Evolutionary conservation across 2,113 vertebrate species (phyloP).

Genomic region (Ciconia stormi): DNA sequence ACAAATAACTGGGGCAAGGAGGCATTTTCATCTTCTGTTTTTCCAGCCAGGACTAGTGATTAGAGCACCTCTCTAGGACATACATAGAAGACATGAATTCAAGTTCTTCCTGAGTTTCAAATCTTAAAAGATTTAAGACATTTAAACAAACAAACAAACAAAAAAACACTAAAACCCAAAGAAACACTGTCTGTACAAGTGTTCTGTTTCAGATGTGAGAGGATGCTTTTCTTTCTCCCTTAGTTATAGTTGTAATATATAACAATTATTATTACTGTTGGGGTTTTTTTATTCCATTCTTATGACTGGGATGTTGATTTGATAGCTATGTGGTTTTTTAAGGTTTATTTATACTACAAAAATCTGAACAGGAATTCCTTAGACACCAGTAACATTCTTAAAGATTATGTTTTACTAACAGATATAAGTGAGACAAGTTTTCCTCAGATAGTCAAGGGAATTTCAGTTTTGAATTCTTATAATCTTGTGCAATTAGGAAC

Average conservation of each 20-base stretch:
- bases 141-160: neutral
- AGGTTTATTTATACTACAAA: neutral
- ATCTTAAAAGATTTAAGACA: neutral
- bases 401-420: neutral
- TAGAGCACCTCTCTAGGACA: neutral
- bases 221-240: neutral
- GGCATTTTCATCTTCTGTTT: neutral
- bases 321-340: neutral
- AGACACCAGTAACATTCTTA: neutral
- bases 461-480: neutral
- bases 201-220: neutral
- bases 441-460: neutral
- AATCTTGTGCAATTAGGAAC: neutral
- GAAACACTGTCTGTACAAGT: neutral
- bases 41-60: neutral
- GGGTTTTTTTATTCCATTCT: rapidly evolving
- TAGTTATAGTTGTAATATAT: neutral
- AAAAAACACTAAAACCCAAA: neutral
- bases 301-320: neutral
- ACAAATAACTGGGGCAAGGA: neutral
- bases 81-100: neutral
- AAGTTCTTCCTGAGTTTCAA: neutral
- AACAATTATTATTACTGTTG: neutral
- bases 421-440: neutral
- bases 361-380: neutral